Evolutionary conservation across 2,888 invertebrate genomes (phyloP).

Genomic region (Priocnemis perturbator): DNA sequence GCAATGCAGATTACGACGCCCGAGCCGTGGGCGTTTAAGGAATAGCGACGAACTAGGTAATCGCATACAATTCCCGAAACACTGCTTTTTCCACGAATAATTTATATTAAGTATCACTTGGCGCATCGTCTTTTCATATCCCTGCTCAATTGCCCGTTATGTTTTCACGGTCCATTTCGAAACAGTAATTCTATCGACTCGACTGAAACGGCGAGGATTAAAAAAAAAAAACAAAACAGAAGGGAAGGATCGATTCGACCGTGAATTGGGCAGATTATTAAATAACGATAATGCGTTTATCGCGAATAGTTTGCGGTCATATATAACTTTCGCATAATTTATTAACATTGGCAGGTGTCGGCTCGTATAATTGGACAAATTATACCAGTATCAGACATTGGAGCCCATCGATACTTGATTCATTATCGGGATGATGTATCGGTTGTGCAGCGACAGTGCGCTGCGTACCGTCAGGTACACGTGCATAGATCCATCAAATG

Average conservation of each 20-base stretch:
- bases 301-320: slow-evolving; percentile 10
- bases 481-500: too few relatives aligned
- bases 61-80: slow-evolving; percentile 38
- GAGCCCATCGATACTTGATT: slow-evolving; percentile 17
- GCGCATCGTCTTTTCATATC: not conserved
- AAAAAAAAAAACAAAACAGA: too few relatives aligned
- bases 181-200: not conserved
- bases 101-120: slow-evolving; percentile 8
- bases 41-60: slow-evolving; percentile 40
- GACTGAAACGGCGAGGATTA: slow-evolving; percentile 9
- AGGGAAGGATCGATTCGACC: slow-evolving; percentile 11
- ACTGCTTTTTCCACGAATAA: slow-evolving; percentile 42
- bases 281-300: slow-evolving; percentile 14
- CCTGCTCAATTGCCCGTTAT: not conserved
- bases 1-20: slow-evolving; percentile 49
- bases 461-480: too few relatives aligned
- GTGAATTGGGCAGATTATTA: slow-evolving; percentile 19
- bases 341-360: slow-evolving; percentile 22
- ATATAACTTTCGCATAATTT: slow-evolving; percentile 18
- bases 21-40: slow-evolving; percentile 37
- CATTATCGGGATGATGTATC: slow-evolving; percentile 14
- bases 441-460: not conserved
- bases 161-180: not conserved
- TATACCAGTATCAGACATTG: slow-evolving; percentile 11
- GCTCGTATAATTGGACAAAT: slow-evolving; percentile 12